A percentile compares a stretch with the other conserved stretches of the same genome.
Conservation (phyloP, 2,888 invertebrate genomes). For the Dorcus hopei region DNA sequence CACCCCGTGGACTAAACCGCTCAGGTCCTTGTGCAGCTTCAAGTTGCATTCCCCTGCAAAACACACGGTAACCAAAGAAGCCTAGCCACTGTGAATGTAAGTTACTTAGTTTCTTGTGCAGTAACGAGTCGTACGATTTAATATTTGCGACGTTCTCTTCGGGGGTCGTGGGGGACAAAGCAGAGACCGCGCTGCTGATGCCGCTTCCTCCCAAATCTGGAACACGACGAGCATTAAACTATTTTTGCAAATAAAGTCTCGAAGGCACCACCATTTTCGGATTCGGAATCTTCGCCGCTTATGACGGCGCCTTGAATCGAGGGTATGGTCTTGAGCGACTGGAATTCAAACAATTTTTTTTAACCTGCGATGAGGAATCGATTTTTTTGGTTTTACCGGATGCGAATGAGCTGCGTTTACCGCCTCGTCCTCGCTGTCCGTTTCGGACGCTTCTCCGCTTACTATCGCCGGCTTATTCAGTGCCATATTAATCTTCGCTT, state of each 20-base stretch:
- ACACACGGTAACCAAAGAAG: too few relatives aligned
- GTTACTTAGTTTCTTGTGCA: slow-evolving; percentile 25
- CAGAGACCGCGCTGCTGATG: neutral
- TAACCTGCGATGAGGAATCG: neutral
- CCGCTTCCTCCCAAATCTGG: neutral
- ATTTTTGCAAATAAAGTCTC: neutral
- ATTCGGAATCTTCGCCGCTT: slow-evolving; percentile 47
- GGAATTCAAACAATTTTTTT: slow-evolving; percentile 14
- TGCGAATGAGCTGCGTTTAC: neutral
- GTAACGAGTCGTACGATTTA: slow-evolving; percentile 15
- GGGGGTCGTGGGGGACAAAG: neutral
- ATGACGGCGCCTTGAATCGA: slow-evolving; percentile 42
- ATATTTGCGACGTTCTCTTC: neutral
- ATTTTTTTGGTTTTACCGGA: neutral
- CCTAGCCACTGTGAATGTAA: too few relatives aligned
- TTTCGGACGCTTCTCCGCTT: slow-evolving; percentile 47
- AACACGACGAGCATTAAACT: too few relatives aligned
- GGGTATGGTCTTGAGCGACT: slow-evolving; percentile 19
- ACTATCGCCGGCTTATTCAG: slow-evolving; percentile 33
- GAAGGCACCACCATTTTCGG: slow-evolving; percentile 37
- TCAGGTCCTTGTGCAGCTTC: slow-evolving; percentile 36
- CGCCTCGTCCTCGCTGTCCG: slow-evolving; percentile 45
- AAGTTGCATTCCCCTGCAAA: slow-evolving; percentile 43
- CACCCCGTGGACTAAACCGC: slow-evolving; percentile 33
- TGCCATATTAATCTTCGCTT: neutral